These are phyloP conservation scores for Lasiurus borealis DNA, from an alignment of 2,113 vertebrate species.

Conservation along the genomic window DNA sequence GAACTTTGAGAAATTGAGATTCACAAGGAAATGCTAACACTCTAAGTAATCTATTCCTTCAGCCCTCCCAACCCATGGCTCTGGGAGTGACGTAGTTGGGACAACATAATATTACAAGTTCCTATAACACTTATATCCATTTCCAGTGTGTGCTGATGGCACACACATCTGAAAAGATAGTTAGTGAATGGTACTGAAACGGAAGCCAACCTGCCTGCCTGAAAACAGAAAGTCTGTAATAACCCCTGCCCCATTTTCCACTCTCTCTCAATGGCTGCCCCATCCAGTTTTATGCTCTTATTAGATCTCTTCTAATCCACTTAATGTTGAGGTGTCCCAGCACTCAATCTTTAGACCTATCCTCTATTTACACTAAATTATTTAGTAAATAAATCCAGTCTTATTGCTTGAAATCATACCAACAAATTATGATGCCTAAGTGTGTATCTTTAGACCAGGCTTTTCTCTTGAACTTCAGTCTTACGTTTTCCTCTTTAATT, in stretches of 20 bases:
- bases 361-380: background rate
- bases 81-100: background rate
- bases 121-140: background rate
- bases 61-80: background rate
- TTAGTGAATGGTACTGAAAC: background rate
- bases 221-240: background rate
- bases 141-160: background rate
- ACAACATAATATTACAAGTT: background rate
- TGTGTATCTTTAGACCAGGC: background rate
- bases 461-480: background rate
- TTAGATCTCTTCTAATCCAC: background rate
- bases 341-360: background rate
- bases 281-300: background rate
- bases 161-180: background rate
- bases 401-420: background rate
- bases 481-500: background rate
- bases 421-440: background rate
- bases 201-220: background rate
- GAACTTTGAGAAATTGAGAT: slow-evolving; percentile 12
- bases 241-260: background rate
- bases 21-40: background rate
- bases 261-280: background rate
- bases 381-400: background rate
- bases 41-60: background rate
- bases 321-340: background rate